Percentiles rank a stretch among this genome's conserved stretches.
Conservation (phyloP, 2,888 invertebrate species). For the Apocheima hispidaria region DNA sequence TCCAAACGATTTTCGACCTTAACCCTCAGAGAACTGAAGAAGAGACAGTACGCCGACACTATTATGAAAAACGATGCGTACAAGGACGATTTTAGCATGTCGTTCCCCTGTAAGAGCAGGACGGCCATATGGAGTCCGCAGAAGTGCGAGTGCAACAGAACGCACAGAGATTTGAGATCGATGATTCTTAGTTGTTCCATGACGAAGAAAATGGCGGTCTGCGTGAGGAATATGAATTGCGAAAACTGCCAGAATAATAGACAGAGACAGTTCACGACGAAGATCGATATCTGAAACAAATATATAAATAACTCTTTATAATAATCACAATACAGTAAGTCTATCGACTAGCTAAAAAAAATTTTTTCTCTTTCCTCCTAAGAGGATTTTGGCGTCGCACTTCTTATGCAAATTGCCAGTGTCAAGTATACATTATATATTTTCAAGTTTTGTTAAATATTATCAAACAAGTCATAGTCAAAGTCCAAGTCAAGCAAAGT, state of each 20-base stretch:
- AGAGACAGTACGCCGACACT: conserved; percentile 66
- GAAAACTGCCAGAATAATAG: conserved; percentile 92
- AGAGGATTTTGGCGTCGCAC: too few relatives aligned
- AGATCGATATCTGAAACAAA: conserved; percentile 71
- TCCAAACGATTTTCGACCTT: conserved; percentile 65
- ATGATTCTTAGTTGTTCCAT: conserved; percentile 88
- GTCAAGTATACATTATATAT: too few relatives aligned
- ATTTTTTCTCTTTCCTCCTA: too few relatives aligned
- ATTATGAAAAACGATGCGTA: conserved; percentile 78
- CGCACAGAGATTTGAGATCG: conserved; percentile 67
- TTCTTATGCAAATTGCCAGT: too few relatives aligned
- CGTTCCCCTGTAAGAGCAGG: conserved; percentile 74
- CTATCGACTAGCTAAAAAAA: too few relatives aligned
- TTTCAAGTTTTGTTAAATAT: too few relatives aligned
- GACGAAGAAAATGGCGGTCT: conserved; percentile 90
- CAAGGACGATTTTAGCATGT: conserved; percentile 80
- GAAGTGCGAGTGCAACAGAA: conserved; percentile 75
- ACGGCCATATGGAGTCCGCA: conserved; percentile 76
- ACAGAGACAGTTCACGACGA: conserved; percentile 76
- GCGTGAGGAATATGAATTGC: conserved; percentile 92
- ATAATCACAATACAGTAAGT: too few relatives aligned
- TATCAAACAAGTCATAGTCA: too few relatives aligned
- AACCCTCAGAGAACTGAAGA: conserved; percentile 68
- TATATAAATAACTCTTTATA: background rate
- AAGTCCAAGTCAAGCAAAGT: too few relatives aligned